Conservation (phyloP, 2,797 vertebrate genomes). For the Rhinogobio ventralis region DNA sequence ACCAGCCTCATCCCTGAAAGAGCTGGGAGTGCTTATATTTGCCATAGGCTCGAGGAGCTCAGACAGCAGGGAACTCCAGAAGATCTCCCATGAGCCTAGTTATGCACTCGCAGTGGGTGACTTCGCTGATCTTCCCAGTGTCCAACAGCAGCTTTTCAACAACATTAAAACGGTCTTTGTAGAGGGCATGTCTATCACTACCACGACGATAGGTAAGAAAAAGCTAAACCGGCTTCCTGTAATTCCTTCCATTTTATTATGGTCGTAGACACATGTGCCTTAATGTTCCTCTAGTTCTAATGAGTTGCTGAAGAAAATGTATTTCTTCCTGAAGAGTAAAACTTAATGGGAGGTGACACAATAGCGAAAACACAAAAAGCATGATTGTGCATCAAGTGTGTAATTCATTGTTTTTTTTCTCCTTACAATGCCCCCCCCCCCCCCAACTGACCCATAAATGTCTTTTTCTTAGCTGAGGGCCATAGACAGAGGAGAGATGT, state of each 20-base stretch:
- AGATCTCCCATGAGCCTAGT: slow-evolving; percentile 54
- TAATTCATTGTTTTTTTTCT: neutral
- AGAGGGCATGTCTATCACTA: slow-evolving; percentile 17
- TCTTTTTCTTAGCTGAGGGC: slow-evolving; percentile 39
- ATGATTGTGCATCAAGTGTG: neutral
- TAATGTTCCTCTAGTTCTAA: neutral
- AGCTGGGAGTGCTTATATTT: slow-evolving; percentile 58
- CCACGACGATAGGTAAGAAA: slow-evolving; percentile 49
- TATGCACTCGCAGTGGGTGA: slow-evolving; percentile 59
- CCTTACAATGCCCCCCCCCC: too few relatives aligned
- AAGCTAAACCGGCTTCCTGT: neutral
- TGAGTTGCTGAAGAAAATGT: neutral
- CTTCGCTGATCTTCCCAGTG: slow-evolving; percentile 57
- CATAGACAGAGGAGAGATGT: slow-evolving; percentile 74
- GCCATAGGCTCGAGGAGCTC: slow-evolving; percentile 64
- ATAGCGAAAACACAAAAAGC: neutral
- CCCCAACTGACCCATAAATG: neutral
- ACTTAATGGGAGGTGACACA: neutral
- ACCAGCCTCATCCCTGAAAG: slow-evolving; percentile 62
- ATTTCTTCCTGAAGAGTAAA: neutral
- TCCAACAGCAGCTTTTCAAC: slow-evolving; percentile 58
- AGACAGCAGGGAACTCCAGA: slow-evolving; percentile 63
- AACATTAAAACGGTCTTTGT: slow-evolving; percentile 35
- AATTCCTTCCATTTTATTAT: neutral
- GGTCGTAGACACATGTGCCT: neutral